A percentile compares a stretch with the other conserved stretches of the same genome.
phyloP scores from a whole-genome alignment of 2,797 vertebrate genomes.

The Enteromius viviparus region DNA sequence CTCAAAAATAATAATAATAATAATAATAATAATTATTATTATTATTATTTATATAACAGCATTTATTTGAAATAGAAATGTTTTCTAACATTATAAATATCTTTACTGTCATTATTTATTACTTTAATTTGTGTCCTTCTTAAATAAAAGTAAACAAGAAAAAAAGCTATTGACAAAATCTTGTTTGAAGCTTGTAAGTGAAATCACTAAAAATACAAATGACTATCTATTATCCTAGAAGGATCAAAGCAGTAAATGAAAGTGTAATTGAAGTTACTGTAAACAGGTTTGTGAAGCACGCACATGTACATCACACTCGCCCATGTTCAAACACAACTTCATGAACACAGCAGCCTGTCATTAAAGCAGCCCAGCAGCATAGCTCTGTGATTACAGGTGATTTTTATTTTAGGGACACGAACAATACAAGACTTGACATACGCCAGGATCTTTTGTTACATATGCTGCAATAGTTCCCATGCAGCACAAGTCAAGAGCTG shows the following conservation, averaged over 20 bases:
- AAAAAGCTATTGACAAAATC: too few relatives aligned
- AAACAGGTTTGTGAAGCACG: not conserved
- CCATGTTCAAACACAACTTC: not conserved
- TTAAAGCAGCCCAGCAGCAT: constrained; percentile 17
- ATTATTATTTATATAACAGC: not conserved
- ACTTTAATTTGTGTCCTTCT: not conserved
- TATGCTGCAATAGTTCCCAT: not conserved
- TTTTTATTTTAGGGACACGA: not conserved
- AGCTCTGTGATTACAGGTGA: not conserved
- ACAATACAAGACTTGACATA: not conserved
- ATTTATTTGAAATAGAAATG: not conserved
- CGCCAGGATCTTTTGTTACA: not conserved
- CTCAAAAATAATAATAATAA: too few relatives aligned
- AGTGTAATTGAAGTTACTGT: not conserved
- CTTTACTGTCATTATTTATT: not conserved
- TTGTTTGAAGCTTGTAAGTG: too few relatives aligned
- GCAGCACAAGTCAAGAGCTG: not conserved
- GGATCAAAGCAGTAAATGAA: not conserved
- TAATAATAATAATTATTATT: too few relatives aligned
- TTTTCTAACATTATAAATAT: not conserved
- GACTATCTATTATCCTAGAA: not conserved
- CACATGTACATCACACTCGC: not conserved
- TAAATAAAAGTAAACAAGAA: not conserved
- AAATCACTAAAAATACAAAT: not conserved
- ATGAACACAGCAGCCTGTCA: not conserved